Base-by-base conservation (phyloP, 2,113 vertebrate species). In the Halcyon malimbica region DNA sequence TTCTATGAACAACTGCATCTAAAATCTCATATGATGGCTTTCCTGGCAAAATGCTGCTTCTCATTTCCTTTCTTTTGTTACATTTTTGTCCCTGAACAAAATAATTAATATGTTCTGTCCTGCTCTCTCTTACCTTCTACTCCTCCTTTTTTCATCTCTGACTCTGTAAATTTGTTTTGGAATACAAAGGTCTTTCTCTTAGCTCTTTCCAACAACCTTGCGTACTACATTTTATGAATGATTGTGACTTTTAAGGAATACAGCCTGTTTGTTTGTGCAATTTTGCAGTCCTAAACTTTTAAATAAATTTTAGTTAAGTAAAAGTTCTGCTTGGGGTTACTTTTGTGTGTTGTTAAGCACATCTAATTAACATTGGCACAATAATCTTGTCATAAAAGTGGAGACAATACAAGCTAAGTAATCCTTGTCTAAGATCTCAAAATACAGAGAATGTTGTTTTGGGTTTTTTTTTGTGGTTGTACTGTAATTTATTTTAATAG, bases 281-380 rank as follows among this genome's bases (percentile, higher is more conserved):
- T 96, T 96, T 96, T 89, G 87, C 70, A 56, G 93, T 70, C 18
- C 59, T 86, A 96, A 87, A 79, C 24, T 85, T 95, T 95, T 83
- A 87, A 80, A 50, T 90, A 93, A 88, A 97, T 84, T 92, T 95
- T 81, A 60, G 96, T 82, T 97, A 26, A 96, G 74, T 57, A 81
- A 95, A 96, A 95, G 63, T 83, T 93, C 44, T 96, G 31, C 70
- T 89, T 82, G 39, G n/a, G 29, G 51, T 94, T 97, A 75, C 60
- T 94, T 81, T 94, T 87, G 79, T 82, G 59, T 93, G 75, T 92
- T 96, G 60, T 97, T 95, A 95, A 93, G 64, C n/a, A 85, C n/a
- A 62, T 83, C 77, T 90, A 94, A 95, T 91, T 94, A 95, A 81
- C 26, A 81, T 79, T 92, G 94, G 71, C 57, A 65, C 76, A 81